A percentile compares a stretch with the other conserved stretches of the same genome.
Evolutionary conservation across 2,888 invertebrate species (phyloP).

Genomic region (Epistrophe grossulariae): DNA sequence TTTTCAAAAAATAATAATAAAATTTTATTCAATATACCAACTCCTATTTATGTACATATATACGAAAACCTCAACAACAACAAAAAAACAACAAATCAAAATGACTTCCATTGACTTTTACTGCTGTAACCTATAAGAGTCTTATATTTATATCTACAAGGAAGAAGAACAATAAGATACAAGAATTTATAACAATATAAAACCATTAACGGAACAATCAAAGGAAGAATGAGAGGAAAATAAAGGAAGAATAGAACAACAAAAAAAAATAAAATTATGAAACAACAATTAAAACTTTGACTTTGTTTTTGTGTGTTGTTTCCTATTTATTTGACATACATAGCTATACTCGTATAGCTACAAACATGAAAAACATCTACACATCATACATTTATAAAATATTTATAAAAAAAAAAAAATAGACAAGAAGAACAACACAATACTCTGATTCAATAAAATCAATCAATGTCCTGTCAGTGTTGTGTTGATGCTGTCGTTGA

Average conservation of each 20-base stretch:
- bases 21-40: constrained; percentile 1
- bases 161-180: constrained; percentile 64
- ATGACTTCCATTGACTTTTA: constrained; percentile 17
- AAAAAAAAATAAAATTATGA: constrained; percentile 41
- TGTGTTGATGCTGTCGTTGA: constrained; percentile 27
- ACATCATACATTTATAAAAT: constrained; percentile 1
- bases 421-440: constrained; percentile 25
- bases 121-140: not conserved
- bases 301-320: constrained; percentile 50
- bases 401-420: not conserved
- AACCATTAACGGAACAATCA: constrained; percentile 70
- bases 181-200: constrained; percentile 69
- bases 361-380: not conserved
- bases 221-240: constrained; percentile 1
- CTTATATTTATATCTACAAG: not conserved
- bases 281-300: constrained; percentile 74
- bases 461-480: constrained; percentile 57
- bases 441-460: constrained; percentile 70
- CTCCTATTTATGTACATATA: not conserved
- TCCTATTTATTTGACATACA: constrained; percentile 13
- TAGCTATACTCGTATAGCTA: not conserved
- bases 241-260: constrained; percentile 1
- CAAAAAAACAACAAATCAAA: constrained; percentile 22
- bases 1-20: constrained; percentile 18
- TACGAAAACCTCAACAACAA: not conserved